Base-by-base conservation (phyloP, 2,797 vertebrate genomes). In the Pelodytes ibericus region DNA sequence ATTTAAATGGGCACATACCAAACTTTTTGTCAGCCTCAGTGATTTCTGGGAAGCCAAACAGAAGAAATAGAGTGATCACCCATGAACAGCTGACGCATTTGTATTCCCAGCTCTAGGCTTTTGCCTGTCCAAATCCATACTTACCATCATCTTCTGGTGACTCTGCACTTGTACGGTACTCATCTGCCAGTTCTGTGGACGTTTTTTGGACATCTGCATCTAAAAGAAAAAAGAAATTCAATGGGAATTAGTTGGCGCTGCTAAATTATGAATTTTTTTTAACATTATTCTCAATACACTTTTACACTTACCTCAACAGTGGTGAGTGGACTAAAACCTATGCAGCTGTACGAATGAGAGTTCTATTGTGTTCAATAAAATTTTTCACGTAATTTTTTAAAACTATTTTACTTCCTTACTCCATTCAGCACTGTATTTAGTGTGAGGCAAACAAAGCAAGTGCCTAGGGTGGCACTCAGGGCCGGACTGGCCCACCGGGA, bases 1-100 rank as follows among this genome's bases (percentile, higher is more conserved):
- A 78, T 33, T 66, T 44, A 0, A 22, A 4, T n/a, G 75, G 75
- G 25, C 75, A 72, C 75, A 72, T 66, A 26, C 75, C 75, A 20
- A 29, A 27, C 39, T 41, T 66, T 29, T 72, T 49, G 9, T 72
- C 69, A 9, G 47, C 39, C 4, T 78, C 69, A 33, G 49, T 65
- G 6, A 57, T 26, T 44, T 39, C 66, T 76, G 59, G 18, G 36
- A n/a, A n/a, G 2, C 41, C 29, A 75, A 70, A 70, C 33, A 6
- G 7, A 44, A 29, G 0, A 22, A 39, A 26, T 53, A 13, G 7
- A 22, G 2, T 53, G 6, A 22, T 11, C 24, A 24, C 6, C 11
- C 7, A 53, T 53, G 24, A 4, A 22, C n/a, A 53, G 7, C 18
- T 53, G 1, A 44, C 7, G 13, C 1, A 3, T 44, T 44, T 15